Evolutionary conservation across 1,140 invertebrate genomes (phyloP), one percentile per base, ranked within the genome.

Genomic region (Rhynchophorus ferrugineus): DNA sequence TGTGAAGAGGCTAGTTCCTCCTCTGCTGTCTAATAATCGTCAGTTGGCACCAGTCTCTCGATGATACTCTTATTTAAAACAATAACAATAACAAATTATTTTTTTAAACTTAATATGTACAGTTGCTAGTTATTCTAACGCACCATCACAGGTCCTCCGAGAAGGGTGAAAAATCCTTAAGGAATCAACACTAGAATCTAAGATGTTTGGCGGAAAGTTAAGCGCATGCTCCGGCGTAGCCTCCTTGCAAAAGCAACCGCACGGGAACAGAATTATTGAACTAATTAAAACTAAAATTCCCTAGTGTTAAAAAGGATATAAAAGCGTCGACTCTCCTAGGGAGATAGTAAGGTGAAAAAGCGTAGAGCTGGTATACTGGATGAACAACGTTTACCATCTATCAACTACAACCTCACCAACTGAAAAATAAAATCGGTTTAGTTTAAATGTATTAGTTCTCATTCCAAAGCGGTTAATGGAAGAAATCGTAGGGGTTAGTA

Each of bases 341-440:
- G 42, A 50, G 49, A 51, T 34, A 57, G 13, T 44, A 41, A 37
- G 41, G 44, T 52, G 47, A 62, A 56, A 59, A 60, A 61, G 59
- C 54, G 49, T 50, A 52, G 44, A 56, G 57, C 45, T 39, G 42
- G 52, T 41, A 35, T 49, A 42, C 33, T 45, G 17, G 36, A 33
- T 20, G 46, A 45, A 54, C 17, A n/a, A 22, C 17, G 1, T 45
- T 57, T 62, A 58, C 66, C 64, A 68, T 58, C 58, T 66, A 64
- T 66, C 66, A 54, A 65, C 59, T 44, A 68, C 62, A 54, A 59
- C 61, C 50, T 66, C 64, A 56, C 64, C 66, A 63, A 68, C 66
- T 68, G 66, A 61, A 68, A 66, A 60, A 68, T 57, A 67, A 57
- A 59, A 53, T 24, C 37, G 11, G 42, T 39, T 35, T 37, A 57